These are phyloP conservation scores for Hartigia nigra DNA, from an alignment of 2,888 invertebrate genomes.

Conservation along the genomic window DNA sequence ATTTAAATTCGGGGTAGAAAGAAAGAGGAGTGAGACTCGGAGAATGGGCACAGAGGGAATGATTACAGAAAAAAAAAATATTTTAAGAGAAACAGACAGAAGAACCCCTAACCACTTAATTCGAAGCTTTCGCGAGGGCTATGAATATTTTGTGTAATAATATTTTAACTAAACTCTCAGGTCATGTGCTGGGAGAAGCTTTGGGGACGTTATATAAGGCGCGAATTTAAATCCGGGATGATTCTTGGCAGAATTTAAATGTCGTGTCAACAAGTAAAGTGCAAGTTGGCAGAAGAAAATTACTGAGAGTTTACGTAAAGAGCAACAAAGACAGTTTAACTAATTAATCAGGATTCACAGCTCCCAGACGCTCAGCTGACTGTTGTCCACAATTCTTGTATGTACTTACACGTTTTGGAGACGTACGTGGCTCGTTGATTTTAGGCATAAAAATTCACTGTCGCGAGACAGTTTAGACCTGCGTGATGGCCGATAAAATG, in stretches of 20 bases:
- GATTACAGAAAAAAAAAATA: not conserved
- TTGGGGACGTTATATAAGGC: not conserved
- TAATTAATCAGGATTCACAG: too few relatives aligned
- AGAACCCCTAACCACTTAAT: constrained; percentile 3
- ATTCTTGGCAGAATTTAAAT: not conserved
- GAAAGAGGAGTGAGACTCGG: too few relatives aligned
- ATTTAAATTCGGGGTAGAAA: not conserved
- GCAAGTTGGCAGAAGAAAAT: not conserved
- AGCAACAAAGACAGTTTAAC: not conserved
- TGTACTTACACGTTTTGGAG: too few relatives aligned
- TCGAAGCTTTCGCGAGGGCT: not conserved
- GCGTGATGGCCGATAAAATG: too few relatives aligned
- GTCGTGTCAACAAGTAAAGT: not conserved
- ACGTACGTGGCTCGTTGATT: too few relatives aligned
- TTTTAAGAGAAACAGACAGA: constrained; percentile 1
- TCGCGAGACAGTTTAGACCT: too few relatives aligned
- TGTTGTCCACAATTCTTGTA: too few relatives aligned
- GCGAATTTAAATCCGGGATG: not conserved
- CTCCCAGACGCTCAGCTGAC: too few relatives aligned
- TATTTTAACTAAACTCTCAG: not conserved
- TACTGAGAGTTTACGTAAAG: not conserved
- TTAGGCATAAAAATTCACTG: too few relatives aligned
- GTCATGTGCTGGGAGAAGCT: not conserved
- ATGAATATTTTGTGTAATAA: not conserved
- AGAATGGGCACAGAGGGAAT: too few relatives aligned